A percentile compares a stretch with the other conserved stretches of the same genome.
These are phyloP conservation scores for Miniopterus natalensis DNA, from an alignment of 2,113 vertebrate genomes.

Conservation along the genomic window DNA sequence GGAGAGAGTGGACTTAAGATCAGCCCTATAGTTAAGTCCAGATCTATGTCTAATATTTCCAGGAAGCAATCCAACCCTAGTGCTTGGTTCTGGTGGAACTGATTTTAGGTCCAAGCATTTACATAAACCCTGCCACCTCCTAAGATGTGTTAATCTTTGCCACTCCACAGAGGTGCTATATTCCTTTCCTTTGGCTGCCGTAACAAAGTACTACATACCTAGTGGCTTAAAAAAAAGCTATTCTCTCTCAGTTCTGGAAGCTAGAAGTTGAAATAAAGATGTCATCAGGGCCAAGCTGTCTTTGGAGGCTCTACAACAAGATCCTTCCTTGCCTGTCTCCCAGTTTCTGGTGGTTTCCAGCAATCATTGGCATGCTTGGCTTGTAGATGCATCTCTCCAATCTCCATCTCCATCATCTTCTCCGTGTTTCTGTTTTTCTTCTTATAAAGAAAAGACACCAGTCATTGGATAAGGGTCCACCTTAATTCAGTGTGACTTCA, in stretches of 20 bases:
- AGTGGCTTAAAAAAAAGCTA: not conserved
- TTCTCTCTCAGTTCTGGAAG: not conserved
- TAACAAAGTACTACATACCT: not conserved
- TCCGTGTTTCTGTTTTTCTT: not conserved
- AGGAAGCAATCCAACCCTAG: not conserved
- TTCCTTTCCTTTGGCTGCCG: not conserved
- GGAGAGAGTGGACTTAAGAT: not conserved
- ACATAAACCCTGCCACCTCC: not conserved
- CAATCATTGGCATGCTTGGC: not conserved
- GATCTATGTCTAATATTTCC: not conserved
- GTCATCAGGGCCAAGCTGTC: not conserved
- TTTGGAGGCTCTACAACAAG: not conserved
- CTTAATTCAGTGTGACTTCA: not conserved
- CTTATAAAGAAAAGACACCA: not conserved
- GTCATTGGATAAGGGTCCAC: not conserved
- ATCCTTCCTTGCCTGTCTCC: not conserved
- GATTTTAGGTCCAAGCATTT: constrained; percentile 24
- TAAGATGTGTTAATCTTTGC: accelerated
- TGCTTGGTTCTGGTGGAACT: not conserved
- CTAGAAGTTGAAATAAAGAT: not conserved
- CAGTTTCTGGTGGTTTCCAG: not conserved
- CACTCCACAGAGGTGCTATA: not conserved
- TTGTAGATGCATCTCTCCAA: not conserved
- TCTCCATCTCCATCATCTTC: not conserved
- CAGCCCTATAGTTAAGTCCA: not conserved